A percentile compares a stretch with the other conserved stretches of the same genome.
phyloP scores from a whole-genome alignment of 2,888 invertebrate genomes.

The Tenthredo amoena region DNA sequence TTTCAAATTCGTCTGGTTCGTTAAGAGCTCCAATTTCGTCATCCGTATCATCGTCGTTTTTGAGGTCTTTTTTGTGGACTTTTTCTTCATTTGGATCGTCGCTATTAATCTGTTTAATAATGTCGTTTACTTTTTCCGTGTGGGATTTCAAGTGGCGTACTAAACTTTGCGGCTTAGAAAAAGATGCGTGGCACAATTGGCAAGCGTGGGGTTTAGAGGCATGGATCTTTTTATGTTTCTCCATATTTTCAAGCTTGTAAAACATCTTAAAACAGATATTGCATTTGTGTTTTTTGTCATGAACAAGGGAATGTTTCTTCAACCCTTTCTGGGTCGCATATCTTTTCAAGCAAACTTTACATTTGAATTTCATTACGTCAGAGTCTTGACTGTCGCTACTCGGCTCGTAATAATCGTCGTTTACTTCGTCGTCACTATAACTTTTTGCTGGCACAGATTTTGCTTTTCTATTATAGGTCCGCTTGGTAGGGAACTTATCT shows the following conservation, averaged over 20 bases:
- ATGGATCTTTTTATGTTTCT: slow-evolving; percentile 71
- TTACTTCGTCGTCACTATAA: slow-evolving; percentile 69
- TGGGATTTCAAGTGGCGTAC: slow-evolving; percentile 71
- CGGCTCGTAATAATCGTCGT: slow-evolving; percentile 63
- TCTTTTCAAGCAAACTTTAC: slow-evolving; percentile 70
- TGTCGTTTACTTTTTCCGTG: slow-evolving; percentile 66
- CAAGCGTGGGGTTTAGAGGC: slow-evolving; percentile 70
- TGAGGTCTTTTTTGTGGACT: slow-evolving; percentile 62
- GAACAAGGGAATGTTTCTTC: slow-evolving; percentile 72
- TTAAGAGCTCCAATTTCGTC: slow-evolving; percentile 63
- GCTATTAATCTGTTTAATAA: slow-evolving; percentile 63
- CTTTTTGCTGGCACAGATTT: slow-evolving; percentile 65
- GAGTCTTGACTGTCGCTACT: slow-evolving; percentile 64
- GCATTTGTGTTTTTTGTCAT: slow-evolving; percentile 74
- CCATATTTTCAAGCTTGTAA: slow-evolving; percentile 71
- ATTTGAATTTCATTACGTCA: slow-evolving; percentile 69
- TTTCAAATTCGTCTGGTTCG: slow-evolving; percentile 66
- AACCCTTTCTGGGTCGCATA: slow-evolving; percentile 73
- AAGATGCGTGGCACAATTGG: slow-evolving; percentile 70
- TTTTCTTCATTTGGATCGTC: slow-evolving; percentile 57
- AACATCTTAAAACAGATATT: slow-evolving; percentile 71
- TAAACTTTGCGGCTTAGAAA: slow-evolving; percentile 69
- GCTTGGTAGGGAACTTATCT: slow-evolving; percentile 63
- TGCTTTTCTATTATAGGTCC: slow-evolving; percentile 67
- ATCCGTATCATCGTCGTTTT: slow-evolving; percentile 68